A percentile compares a stretch with the other conserved stretches of the same genome.
These are phyloP conservation scores for Ceyx margarethae DNA, from an alignment of 2,113 vertebrate genomes.

Conservation along the genomic window DNA sequence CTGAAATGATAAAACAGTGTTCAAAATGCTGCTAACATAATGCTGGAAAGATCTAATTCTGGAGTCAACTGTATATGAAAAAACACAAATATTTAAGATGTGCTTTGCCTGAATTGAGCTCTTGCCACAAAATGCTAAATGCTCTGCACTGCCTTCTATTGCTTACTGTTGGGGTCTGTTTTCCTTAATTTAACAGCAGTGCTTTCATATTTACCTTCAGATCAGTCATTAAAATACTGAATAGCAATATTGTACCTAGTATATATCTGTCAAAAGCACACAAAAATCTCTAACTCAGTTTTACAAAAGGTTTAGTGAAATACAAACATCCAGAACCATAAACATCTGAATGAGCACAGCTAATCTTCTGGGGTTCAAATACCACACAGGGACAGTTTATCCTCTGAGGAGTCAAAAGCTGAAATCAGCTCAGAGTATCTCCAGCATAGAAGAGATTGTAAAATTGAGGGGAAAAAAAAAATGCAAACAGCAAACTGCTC, in stretches of 20 bases:
- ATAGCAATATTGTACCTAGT: background rate
- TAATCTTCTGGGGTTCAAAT: background rate
- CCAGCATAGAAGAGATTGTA: background rate
- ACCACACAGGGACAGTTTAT: background rate
- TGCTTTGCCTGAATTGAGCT: background rate
- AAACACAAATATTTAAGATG: background rate
- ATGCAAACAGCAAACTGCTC: background rate
- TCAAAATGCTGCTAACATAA: background rate
- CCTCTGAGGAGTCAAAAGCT: background rate
- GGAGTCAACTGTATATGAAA: background rate
- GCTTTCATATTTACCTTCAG: background rate
- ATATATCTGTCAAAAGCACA: background rate
- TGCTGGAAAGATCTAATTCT: background rate
- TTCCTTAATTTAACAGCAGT: background rate
- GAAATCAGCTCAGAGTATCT: background rate
- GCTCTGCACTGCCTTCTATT: background rate
- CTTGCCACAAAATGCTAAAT: background rate
- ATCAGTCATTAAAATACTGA: background rate
- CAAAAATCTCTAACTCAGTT: background rate
- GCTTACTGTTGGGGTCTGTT: background rate
- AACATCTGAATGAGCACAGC: background rate
- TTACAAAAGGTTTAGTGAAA: background rate
- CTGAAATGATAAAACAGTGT: background rate
- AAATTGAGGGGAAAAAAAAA: background rate
- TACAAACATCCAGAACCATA: background rate